Conservation (phyloP, 2,888 invertebrate species). For the Nymphalis urticae region DNA sequence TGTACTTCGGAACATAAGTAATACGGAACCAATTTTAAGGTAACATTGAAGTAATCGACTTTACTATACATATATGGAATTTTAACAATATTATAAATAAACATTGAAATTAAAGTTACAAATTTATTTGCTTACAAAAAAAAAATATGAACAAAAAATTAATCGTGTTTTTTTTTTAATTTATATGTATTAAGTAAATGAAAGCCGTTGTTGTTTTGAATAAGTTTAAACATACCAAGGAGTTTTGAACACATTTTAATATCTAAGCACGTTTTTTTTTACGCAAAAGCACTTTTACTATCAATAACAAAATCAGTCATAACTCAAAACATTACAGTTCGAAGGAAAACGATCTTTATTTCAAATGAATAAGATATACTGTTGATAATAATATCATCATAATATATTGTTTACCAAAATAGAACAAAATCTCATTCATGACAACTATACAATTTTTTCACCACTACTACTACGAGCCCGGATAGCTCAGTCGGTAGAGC, state of each 20-base stretch:
- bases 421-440: not conserved
- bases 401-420: not conserved
- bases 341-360: not conserved
- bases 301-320: not conserved
- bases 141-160: no score
- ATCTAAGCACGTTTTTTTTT: not conserved
- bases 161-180: no score
- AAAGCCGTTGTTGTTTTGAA: no score
- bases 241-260: not conserved
- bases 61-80: no score
- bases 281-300: not conserved
- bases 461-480: constrained; percentile 53
- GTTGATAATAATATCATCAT: not conserved
- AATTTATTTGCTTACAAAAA: no score
- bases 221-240: not conserved
- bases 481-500: constrained; percentile 83
- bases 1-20: no score
- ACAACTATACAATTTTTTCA: not conserved
- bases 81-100: no score
- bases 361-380: not conserved
- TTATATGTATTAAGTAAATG: no score
- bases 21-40: no score
- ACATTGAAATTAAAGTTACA: no score
- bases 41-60: no score
- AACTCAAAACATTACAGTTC: no score